Base-by-base conservation (phyloP, 2,797 vertebrate genomes). In the Leptodactylus fallax region DNA sequence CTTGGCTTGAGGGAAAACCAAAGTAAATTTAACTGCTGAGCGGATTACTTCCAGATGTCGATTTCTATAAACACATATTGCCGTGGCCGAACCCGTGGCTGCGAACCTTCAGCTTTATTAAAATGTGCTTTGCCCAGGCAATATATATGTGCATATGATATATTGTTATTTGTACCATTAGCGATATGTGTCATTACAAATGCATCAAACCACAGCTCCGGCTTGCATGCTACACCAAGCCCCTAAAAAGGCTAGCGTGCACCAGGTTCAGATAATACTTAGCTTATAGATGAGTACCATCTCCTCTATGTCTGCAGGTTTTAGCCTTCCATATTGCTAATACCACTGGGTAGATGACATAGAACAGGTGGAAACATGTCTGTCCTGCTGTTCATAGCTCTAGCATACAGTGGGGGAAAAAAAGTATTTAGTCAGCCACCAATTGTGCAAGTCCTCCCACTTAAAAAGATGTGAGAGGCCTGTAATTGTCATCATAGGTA, bases 1-100 rank as follows among this genome's bases (percentile, higher is more conserved):
- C 92, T 92, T 16, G 78, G 90, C 83, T 90, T 47, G 81, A 88
- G 88, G 87, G 87, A 71, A 90, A 84, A 89, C 81, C 83, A 87
- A 76, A 86, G 90, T 84, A 87, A 90, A 88, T 77, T 90, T 93
- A 92, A 90, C 92, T 94, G 91, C 91, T 92, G 90, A 90, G 91
- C 90, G 93, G 91, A 95, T 93, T 86, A 88, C 87, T 92, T 90
- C 93, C 95, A 96, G 94, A 93, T 96, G 94, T 92, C 88, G 91
- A 91, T 93, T 92, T 93, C 93, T 92, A 91, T 94, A 93, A 95
- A 93, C 92, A 91, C 91, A 27, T 85, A 49, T 87, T 91, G 83
- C 84, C 91, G 90, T 56, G 89, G 91, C 60, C 90, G 92, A 91
- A 86, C 90, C 91, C 69, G 61, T 90, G 92, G 92, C 93, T 93